phyloP scores from a whole-genome alignment of 2,797 vertebrate species.

The Tarsius wallacei region DNA sequence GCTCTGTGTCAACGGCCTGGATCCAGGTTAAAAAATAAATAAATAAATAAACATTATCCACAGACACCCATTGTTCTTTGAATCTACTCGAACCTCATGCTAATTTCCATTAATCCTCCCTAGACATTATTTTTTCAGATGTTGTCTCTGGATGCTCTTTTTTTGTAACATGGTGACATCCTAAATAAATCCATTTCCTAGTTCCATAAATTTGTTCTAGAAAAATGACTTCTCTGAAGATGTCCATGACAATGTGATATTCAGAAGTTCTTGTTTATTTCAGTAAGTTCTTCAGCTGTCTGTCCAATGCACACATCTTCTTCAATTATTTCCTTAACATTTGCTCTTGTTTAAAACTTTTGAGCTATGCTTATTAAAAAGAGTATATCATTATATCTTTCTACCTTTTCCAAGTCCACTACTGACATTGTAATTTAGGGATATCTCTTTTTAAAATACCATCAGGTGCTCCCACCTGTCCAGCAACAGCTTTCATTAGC shows the following conservation, averaged over 20 bases:
- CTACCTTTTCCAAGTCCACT: background rate
- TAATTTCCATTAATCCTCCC: background rate
- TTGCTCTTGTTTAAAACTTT: background rate
- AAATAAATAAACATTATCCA: background rate
- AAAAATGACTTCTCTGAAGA: background rate
- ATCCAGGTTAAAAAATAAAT: background rate
- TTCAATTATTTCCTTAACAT: background rate
- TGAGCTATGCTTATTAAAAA: background rate
- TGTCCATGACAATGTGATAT: background rate
- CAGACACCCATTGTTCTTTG: background rate
- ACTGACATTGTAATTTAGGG: background rate
- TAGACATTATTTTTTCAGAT: background rate
- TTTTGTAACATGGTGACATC: background rate
- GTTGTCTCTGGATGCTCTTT: background rate
- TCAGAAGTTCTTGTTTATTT: background rate
- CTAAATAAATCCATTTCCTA: conserved; percentile 6
- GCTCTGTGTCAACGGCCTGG: background rate
- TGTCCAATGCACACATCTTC: background rate
- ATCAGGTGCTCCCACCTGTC: background rate
- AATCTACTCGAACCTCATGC: background rate
- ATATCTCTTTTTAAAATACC: background rate
- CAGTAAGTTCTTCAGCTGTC: background rate
- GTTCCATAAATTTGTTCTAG: background rate
- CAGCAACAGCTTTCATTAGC: background rate
- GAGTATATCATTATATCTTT: background rate